Conservation (phyloP, 2,113 vertebrate genomes). For the Fregetta grallaria region DNA sequence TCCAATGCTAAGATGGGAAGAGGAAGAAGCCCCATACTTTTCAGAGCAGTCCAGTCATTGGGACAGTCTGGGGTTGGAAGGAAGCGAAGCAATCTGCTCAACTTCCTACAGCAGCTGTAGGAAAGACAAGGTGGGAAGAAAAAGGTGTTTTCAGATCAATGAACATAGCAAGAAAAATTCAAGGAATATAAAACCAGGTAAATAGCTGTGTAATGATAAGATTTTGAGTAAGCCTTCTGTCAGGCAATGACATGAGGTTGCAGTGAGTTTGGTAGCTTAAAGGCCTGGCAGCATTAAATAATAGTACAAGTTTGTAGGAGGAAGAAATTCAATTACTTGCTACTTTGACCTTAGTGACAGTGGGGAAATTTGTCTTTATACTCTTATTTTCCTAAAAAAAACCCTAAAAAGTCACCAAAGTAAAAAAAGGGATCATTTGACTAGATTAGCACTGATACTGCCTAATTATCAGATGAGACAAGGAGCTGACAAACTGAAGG, state of each 20-base stretch:
- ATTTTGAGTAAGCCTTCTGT: neutral
- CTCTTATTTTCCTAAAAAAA: neutral
- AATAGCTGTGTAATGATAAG: neutral
- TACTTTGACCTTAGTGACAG: neutral
- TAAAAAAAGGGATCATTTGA: neutral
- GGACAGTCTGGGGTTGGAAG: neutral
- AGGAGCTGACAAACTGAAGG: neutral
- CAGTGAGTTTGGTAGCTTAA: neutral
- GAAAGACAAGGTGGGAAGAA: neutral
- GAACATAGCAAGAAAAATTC: neutral
- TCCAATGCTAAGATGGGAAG: rapidly evolving
- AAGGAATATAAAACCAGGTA: neutral
- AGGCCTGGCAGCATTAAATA: neutral
- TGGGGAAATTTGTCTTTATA: neutral
- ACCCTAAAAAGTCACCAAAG: neutral
- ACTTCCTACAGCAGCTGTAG: neutral
- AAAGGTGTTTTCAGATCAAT: neutral
- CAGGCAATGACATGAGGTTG: neutral
- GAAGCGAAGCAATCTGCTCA: neutral
- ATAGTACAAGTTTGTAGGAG: neutral
- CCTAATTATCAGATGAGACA: neutral
- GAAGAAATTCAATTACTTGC: neutral
- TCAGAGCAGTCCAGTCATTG: neutral
- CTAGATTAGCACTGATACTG: neutral
- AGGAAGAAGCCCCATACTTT: neutral